Percentiles rank a stretch among this genome's conserved stretches.
These are phyloP conservation scores for Micronycteris hirsuta DNA, from an alignment of 2,113 vertebrate species.

Conservation along the genomic window DNA sequence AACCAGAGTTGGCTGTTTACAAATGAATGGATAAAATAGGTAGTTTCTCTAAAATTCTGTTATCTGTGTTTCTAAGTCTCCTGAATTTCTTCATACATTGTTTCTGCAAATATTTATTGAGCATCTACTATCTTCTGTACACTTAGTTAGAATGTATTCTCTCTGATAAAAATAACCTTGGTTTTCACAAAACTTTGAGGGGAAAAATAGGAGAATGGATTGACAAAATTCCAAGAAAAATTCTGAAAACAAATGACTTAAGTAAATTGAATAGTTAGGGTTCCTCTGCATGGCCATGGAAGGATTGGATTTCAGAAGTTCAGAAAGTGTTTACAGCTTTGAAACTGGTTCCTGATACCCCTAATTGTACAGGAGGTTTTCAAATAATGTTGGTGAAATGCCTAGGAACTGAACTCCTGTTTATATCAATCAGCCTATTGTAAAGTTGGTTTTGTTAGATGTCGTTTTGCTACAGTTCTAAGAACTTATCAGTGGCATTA, in stretches of 20 bases:
- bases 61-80: background rate
- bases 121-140: background rate
- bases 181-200: background rate
- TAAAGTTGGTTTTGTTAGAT: background rate
- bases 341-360: background rate
- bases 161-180: background rate
- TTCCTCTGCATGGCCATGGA: background rate
- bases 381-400: background rate
- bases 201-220: background rate
- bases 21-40: background rate
- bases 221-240: background rate
- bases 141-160: background rate
- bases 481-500: background rate
- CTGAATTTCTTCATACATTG: background rate
- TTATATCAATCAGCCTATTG: background rate
- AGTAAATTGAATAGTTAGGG: background rate
- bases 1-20: background rate
- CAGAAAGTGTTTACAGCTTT: background rate
- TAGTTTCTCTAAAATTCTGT: background rate
- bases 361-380: background rate
- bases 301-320: background rate
- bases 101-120: background rate
- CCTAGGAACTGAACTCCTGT: background rate
- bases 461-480: background rate
- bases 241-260: background rate